Evolutionary conservation across 2,113 vertebrate genomes (phyloP).

Genomic region (Piaya cayana): DNA sequence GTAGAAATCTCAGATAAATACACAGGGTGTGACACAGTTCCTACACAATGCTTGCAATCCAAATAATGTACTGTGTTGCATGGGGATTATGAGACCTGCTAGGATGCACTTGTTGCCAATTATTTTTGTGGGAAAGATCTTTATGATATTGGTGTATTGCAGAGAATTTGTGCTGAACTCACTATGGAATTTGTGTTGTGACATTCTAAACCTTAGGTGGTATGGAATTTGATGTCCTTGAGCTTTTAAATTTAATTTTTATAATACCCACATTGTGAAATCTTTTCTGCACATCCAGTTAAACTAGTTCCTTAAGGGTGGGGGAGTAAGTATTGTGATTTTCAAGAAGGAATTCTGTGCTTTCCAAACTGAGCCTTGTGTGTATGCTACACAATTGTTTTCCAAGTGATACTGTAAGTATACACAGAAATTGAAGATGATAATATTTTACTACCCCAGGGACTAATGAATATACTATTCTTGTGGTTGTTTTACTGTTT

Average conservation of each 20-base stretch:
- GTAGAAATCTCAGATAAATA: slow-evolving; percentile 3
- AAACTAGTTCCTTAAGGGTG: not conserved
- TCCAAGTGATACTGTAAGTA: not conserved
- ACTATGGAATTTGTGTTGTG: not conserved
- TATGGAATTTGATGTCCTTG: not conserved
- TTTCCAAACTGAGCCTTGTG: not conserved
- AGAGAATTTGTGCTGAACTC: not conserved
- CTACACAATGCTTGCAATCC: not conserved
- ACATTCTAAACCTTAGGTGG: not conserved
- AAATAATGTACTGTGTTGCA: not conserved
- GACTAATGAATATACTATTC: slow-evolving; percentile 23
- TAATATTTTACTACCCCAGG: not conserved
- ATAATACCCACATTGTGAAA: not conserved
- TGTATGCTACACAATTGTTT: not conserved
- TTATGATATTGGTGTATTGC: not conserved
- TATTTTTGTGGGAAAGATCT: not conserved
- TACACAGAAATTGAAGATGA: not conserved
- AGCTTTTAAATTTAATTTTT: slow-evolving; percentile 7
- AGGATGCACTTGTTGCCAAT: not conserved
- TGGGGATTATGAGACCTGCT: not conserved
- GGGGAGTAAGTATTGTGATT: not conserved
- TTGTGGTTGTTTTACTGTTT: not conserved
- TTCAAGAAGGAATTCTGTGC: not conserved
- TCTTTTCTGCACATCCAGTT: not conserved
- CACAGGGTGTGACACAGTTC: not conserved